These are phyloP conservation scores for Pyrochroa serraticornis DNA, from an alignment of 2,888 invertebrate species.

Conservation along the genomic window DNA sequence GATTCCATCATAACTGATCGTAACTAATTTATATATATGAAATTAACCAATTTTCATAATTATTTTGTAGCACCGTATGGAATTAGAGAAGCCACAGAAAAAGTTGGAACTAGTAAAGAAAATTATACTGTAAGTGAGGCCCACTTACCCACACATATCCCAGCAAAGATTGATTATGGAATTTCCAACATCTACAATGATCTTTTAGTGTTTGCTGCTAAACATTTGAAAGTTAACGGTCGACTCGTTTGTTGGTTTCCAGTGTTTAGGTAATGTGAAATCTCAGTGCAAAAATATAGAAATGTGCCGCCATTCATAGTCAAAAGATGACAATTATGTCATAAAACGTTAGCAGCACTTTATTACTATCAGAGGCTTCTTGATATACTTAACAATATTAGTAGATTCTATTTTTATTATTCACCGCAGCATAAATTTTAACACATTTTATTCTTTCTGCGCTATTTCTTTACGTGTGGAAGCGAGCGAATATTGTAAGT, in stretches of 20 bases:
- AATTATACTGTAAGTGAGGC: constrained; percentile 69
- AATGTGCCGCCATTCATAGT: too few relatives aligned
- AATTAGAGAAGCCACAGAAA: constrained; percentile 90
- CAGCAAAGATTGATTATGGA: constrained; percentile 85
- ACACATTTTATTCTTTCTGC: too few relatives aligned
- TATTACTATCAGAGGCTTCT: too few relatives aligned
- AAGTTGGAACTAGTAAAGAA: constrained; percentile 71
- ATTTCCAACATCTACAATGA: constrained; percentile 84
- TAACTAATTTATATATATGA: constrained; percentile 61
- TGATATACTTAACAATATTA: too few relatives aligned
- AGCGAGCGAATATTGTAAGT: too few relatives aligned
- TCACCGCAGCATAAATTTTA: too few relatives aligned
- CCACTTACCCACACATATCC: constrained; percentile 74
- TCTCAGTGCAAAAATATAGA: too few relatives aligned
- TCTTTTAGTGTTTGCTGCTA: constrained; percentile 81
- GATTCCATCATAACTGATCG: constrained; percentile 97
- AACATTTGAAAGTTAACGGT: constrained; percentile 75
- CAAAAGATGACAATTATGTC: too few relatives aligned
- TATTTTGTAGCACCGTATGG: constrained; percentile 89
- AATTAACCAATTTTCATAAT: not conserved
- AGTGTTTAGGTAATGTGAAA: constrained; percentile 69
- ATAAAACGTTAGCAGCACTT: too few relatives aligned
- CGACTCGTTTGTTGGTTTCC: constrained; percentile 96
- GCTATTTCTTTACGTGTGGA: too few relatives aligned
- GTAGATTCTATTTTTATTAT: too few relatives aligned